Conservation (phyloP, 2,888 invertebrate genomes). For the Callinectes sapidus region DNA sequence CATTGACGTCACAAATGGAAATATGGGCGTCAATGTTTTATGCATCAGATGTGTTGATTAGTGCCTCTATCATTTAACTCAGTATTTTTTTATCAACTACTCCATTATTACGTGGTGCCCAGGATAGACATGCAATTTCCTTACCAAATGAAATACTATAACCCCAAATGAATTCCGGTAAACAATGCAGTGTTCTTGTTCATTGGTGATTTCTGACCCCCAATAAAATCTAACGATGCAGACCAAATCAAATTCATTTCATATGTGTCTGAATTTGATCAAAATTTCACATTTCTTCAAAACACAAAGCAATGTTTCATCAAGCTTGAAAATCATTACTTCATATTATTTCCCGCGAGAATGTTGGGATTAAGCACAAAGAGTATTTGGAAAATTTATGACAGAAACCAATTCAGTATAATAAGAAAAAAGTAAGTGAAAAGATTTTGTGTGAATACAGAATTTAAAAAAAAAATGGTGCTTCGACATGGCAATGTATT, state of each 20-base stretch:
- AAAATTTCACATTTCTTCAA: neutral
- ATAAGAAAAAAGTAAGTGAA: too few species aligned
- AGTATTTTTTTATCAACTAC: neutral
- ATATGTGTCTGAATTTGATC: neutral
- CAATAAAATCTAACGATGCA: neutral
- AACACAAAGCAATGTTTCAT: neutral
- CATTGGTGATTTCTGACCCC: neutral
- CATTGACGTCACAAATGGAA: conserved; percentile 10
- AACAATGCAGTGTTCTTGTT: neutral
- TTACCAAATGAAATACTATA: neutral
- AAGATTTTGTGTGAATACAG: too few species aligned
- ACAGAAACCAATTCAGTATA: neutral
- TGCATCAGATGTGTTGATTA: conserved; percentile 17
- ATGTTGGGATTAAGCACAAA: neutral
- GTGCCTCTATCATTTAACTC: neutral
- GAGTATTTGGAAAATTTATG: neutral
- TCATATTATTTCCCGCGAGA: neutral
- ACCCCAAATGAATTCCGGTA: neutral
- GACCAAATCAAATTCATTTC: neutral
- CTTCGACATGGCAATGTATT: too few species aligned
- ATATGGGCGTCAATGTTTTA: neutral
- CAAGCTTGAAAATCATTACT: neutral
- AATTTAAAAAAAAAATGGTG: too few species aligned
- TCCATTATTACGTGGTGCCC: neutral
- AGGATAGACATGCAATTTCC: neutral